Evolutionary conservation across 2,888 invertebrate genomes (phyloP).

Genomic region (Hemaris fuciformis): DNA sequence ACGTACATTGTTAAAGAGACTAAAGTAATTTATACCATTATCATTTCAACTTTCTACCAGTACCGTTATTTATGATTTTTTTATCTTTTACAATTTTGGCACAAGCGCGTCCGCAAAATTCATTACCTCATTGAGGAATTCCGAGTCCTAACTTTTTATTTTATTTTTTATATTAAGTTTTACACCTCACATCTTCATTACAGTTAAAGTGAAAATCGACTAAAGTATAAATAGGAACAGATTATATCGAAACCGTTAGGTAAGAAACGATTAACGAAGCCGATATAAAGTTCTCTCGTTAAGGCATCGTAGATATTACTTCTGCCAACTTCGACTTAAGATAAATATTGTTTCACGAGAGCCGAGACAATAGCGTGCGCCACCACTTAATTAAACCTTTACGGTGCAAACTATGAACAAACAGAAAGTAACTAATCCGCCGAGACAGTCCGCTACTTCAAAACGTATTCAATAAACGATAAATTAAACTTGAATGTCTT

Average conservation of each 20-base stretch:
- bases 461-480: constrained; percentile 32
- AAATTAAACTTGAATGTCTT: constrained; percentile 27
- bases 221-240: constrained; percentile 33
- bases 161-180: constrained; percentile 28
- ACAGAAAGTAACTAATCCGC: constrained; percentile 56
- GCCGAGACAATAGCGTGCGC: constrained; percentile 74
- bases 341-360: constrained; percentile 77
- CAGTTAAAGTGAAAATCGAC: constrained; percentile 23
- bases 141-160: constrained; percentile 32
- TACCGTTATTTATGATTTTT: constrained; percentile 37
- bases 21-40: not conserved
- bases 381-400: constrained; percentile 76
- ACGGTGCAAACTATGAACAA: constrained; percentile 55
- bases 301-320: constrained; percentile 79
- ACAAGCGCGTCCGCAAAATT: constrained; percentile 68
- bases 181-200: constrained; percentile 31
- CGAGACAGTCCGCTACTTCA: constrained; percentile 36
- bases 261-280: constrained; percentile 75
- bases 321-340: constrained; percentile 70
- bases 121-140: constrained; percentile 45
- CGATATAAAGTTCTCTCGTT: constrained; percentile 80
- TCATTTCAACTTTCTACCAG: constrained; percentile 29
- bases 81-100: constrained; percentile 42
- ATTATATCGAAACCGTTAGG: constrained; percentile 41
- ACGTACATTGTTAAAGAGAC: not conserved